phyloP scores from a whole-genome alignment of 2,888 invertebrate species.

The Acrobeloides nanus region DNA sequence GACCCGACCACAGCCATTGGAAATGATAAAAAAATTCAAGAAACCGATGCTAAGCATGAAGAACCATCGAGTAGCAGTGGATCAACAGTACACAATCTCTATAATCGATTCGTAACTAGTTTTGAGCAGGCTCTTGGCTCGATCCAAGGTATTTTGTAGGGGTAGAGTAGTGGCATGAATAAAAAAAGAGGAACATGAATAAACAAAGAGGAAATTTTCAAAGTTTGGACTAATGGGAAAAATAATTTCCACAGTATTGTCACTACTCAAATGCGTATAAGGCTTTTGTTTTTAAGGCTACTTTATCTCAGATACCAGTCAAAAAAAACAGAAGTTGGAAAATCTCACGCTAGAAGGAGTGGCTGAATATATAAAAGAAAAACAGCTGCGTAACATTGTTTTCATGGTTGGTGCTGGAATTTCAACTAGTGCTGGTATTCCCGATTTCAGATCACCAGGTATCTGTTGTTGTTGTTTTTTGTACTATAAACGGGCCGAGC shows the following conservation, averaged over 20 bases:
- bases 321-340: constrained; percentile 13
- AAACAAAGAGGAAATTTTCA: too few species aligned
- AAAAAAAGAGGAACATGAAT: too few species aligned
- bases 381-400: constrained; percentile 65
- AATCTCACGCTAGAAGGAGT: constrained; percentile 29
- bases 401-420: constrained; percentile 93
- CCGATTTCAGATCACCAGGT: constrained; percentile 81
- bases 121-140: constrained; percentile 24
- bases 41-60: background rate
- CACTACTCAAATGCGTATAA: too few species aligned
- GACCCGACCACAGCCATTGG: background rate
- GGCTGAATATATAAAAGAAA: constrained; percentile 30
- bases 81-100: constrained; percentile 12
- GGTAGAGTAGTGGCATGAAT: background rate
- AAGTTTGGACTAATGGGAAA: too few species aligned
- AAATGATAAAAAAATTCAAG: background rate
- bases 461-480: constrained; percentile 10
- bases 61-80: background rate
- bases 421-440: constrained; percentile 87
- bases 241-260: too few species aligned
- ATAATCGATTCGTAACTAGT: constrained; percentile 23
- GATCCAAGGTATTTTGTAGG: too few species aligned
- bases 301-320: background rate
- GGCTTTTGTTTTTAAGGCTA: background rate
- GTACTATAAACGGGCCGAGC: background rate